These are phyloP conservation scores for Pectinophora gossypiella DNA, from an alignment of 1,140 invertebrate genomes.

Conservation along the genomic window DNA sequence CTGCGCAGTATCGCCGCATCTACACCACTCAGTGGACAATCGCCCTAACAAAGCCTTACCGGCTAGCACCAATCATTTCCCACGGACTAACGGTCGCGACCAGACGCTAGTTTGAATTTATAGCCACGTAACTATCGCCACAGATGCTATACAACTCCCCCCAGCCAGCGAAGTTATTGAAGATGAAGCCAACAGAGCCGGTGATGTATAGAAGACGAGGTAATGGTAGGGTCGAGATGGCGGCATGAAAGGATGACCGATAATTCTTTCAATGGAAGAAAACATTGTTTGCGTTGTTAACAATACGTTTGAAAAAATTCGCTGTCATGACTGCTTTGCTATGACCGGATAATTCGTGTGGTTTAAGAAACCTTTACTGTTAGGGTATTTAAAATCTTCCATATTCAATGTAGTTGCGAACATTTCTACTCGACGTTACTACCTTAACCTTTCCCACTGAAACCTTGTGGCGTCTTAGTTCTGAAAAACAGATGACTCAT, in stretches of 20 bases:
- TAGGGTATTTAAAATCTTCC: no score
- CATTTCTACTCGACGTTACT: no score
- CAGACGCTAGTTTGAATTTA: slow-evolving; percentile 58
- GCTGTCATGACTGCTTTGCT: slow-evolving; percentile 49
- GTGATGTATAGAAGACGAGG: slow-evolving; percentile 46
- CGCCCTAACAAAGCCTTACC: slow-evolving; percentile 69
- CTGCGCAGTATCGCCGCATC: slow-evolving; percentile 61
- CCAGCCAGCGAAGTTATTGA: slow-evolving; percentile 23
- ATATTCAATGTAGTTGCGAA: no score
- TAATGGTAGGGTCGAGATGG: slow-evolving; percentile 37
- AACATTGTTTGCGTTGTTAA: slow-evolving; percentile 63
- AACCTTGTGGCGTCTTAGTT: no score
- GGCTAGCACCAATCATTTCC: slow-evolving; percentile 68
- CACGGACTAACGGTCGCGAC: slow-evolving; percentile 69
- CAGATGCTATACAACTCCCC: slow-evolving; percentile 38
- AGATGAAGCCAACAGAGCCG: slow-evolving; percentile 29
- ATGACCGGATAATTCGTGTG: no score
- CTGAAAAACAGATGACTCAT: no score
- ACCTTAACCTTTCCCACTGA: no score
- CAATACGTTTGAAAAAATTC: slow-evolving; percentile 48
- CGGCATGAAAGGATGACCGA: slow-evolving; percentile 69
- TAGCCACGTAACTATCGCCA: slow-evolving; percentile 37
- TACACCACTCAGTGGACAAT: slow-evolving; percentile 68
- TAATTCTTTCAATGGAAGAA: slow-evolving; percentile 64
- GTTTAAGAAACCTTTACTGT: no score